Conservation (phyloP, 1,140 invertebrate genomes). For the Babylonia areolata region DNA sequence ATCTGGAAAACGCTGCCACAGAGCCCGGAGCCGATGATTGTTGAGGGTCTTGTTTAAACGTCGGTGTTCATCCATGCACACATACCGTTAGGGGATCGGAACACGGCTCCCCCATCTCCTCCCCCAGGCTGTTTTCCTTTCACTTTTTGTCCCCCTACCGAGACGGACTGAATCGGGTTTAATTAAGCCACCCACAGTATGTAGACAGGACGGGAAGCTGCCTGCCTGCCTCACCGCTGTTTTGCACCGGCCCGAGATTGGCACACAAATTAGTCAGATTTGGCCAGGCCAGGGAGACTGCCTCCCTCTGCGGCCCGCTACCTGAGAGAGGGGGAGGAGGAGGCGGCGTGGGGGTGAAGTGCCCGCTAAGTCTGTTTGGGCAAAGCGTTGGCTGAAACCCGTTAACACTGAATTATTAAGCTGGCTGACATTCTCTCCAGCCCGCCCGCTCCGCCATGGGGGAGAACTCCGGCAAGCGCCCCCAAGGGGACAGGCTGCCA, state of each 20-base stretch:
- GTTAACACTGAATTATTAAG: constrained; percentile 40
- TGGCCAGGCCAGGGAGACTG: background rate
- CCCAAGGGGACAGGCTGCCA: constrained; percentile 26
- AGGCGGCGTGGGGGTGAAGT: background rate
- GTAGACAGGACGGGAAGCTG: too few relatives aligned
- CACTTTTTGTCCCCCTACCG: background rate
- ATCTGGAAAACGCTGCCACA: background rate
- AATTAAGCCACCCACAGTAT: constrained; percentile 21
- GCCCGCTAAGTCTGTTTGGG: constrained; percentile 15
- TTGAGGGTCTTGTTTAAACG: background rate
- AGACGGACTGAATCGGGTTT: constrained; percentile 1
- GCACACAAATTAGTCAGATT: constrained; percentile 37
- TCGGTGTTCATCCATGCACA: background rate
- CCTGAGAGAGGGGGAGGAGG: background rate
- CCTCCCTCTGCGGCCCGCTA: background rate
- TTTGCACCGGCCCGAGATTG: background rate
- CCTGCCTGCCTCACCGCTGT: background rate
- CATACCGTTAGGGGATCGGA: background rate
- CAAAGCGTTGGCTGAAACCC: constrained; percentile 18
- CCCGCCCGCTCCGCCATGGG: background rate
- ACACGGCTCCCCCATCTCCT: background rate
- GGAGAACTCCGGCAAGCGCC: constrained; percentile 1
- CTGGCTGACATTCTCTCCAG: constrained; percentile 31
- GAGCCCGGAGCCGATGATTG: background rate
- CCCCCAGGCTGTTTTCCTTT: background rate